phyloP scores from a whole-genome alignment of 2,888 invertebrate species.

The Watsonalla cultraria region DNA sequence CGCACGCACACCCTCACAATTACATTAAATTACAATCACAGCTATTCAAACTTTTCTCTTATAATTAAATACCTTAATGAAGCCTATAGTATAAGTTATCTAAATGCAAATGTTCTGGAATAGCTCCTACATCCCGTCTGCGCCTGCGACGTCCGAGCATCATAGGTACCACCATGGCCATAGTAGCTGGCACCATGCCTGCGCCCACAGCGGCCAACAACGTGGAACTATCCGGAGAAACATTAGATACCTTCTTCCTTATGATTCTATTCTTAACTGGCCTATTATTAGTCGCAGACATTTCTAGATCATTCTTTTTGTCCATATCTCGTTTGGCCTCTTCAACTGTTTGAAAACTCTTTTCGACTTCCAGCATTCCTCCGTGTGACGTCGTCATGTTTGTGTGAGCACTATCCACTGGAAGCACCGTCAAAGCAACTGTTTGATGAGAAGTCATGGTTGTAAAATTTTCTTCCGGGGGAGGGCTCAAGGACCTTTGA shows the following conservation, averaged over 20 bases:
- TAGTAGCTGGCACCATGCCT: conserved; percentile 88
- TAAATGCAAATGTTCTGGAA: conserved; percentile 28
- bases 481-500: conserved; percentile 55
- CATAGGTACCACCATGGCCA: conserved; percentile 89
- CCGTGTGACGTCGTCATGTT: conserved; percentile 85
- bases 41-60: conserved; percentile 14
- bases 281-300: conserved; percentile 41
- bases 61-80: conserved; percentile 15
- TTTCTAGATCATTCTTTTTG: conserved; percentile 53
- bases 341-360: conserved; percentile 84
- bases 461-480: conserved; percentile 39
- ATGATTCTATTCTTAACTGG: conserved; percentile 51
- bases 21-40: conserved; percentile 30
- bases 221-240: conserved; percentile 77
- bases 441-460: conserved; percentile 72
- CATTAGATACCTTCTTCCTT: conserved; percentile 50
- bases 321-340: conserved; percentile 72
- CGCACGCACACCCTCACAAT: conserved; percentile 5
- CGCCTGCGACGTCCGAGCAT: conserved; percentile 79
- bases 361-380: conserved; percentile 86
- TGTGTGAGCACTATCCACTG: conserved; percentile 80
- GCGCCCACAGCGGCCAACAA: conserved; percentile 86
- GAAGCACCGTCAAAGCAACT: conserved; percentile 85
- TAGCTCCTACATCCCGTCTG: conserved; percentile 39
- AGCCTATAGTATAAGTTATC: conserved; percentile 39